A percentile compares a stretch with the other conserved stretches of the same genome.
Conservation (phyloP, 2,888 invertebrate genomes). For the Fragum sueziense region DNA sequence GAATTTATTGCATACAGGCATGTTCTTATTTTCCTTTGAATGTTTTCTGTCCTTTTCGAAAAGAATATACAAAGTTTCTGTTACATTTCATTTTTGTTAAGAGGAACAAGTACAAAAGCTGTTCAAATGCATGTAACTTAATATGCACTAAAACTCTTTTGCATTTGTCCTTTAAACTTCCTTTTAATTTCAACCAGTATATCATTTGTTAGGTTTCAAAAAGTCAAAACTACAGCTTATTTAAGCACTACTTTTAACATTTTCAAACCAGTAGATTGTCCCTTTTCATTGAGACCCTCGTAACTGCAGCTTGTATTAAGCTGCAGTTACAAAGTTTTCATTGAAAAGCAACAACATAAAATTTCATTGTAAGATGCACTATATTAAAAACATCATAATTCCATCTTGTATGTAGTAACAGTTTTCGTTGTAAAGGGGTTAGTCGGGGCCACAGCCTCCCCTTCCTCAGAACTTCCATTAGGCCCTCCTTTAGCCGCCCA, state of each 20-base stretch:
- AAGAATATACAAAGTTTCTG: too few relatives aligned
- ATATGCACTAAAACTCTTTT: background rate
- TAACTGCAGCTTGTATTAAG: too few relatives aligned
- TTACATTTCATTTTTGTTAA: background rate
- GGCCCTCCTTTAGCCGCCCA: constrained; percentile 91
- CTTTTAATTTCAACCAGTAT: background rate
- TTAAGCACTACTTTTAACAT: too few relatives aligned
- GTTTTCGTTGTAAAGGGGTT: constrained; percentile 63
- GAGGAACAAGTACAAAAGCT: background rate
- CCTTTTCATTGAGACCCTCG: background rate
- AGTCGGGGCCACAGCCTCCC: constrained; percentile 31
- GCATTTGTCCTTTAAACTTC: background rate
- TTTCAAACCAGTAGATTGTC: too few relatives aligned
- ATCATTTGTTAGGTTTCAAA: background rate
- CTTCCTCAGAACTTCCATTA: constrained; percentile 83
- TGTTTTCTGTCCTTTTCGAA: too few relatives aligned
- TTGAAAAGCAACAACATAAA: background rate
- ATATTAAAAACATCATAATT: constrained; percentile 52
- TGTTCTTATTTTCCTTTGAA: too few relatives aligned
- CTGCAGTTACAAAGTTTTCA: too few relatives aligned
- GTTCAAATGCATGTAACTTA: background rate
- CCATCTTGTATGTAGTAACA: constrained; percentile 58
- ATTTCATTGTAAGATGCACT: background rate
- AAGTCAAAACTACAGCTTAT: background rate
- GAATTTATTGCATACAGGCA: too few relatives aligned